These are phyloP conservation scores for Dolichoris vasculosae DNA, from an alignment of 1,140 invertebrate genomes.

Conservation along the genomic window DNA sequence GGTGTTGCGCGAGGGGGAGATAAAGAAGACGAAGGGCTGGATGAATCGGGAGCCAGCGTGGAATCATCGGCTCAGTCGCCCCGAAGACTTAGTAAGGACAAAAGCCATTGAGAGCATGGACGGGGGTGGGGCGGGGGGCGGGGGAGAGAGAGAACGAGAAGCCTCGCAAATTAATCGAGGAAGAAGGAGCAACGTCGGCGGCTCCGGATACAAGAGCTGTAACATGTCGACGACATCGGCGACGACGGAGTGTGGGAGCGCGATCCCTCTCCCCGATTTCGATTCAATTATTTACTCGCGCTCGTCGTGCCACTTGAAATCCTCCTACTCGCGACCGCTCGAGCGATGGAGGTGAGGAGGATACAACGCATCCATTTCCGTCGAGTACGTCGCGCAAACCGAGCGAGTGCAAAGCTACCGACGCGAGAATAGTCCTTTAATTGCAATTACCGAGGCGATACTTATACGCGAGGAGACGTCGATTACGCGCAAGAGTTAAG, in stretches of 20 bases:
- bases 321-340: not conserved
- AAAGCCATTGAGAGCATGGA: slow-evolving; percentile 12
- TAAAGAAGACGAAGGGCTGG: not conserved
- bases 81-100: slow-evolving; percentile 49
- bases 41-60: not conserved
- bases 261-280: slow-evolving; percentile 10
- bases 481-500: not conserved
- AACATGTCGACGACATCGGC: slow-evolving; percentile 13
- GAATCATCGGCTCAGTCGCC: slow-evolving; percentile 1
- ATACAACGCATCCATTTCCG: slow-evolving; percentile 24
- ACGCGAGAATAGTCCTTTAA: slow-evolving; percentile 43
- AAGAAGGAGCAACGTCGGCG: slow-evolving; percentile 33
- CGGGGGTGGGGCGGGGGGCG: not conserved
- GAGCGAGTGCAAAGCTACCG: not conserved
- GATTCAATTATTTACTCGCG: slow-evolving; percentile 51
- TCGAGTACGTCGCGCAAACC: not conserved
- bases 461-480: not conserved
- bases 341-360: not conserved
- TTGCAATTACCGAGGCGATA: slow-evolving; percentile 49
- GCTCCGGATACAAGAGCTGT: not conserved
- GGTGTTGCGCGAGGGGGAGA: not conserved
- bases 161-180: slow-evolving; percentile 54
- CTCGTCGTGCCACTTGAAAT: not conserved
- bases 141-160: not conserved
- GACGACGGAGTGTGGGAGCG: not conserved